phyloP scores from a whole-genome alignment of 2,888 invertebrate species.

The Stratiomys singularior region DNA sequence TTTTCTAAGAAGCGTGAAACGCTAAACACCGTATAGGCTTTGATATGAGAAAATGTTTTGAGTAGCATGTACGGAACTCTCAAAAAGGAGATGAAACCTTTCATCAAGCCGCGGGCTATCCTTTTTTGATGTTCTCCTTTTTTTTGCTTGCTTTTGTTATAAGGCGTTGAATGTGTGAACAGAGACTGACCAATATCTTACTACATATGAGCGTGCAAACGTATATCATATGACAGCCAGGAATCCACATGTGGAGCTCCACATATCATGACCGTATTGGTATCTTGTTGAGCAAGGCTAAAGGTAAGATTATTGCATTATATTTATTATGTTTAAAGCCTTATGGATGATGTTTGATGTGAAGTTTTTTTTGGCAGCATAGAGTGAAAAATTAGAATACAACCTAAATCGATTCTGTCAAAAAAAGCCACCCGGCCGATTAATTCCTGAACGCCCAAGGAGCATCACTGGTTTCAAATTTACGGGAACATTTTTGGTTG shows the following conservation, averaged over 20 bases:
- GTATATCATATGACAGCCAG: not conserved
- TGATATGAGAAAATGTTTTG: not conserved
- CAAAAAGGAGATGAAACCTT: not conserved
- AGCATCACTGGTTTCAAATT: slow-evolving; percentile 1
- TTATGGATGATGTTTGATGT: not conserved
- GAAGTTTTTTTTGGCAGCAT: too few relatives aligned
- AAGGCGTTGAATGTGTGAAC: not conserved
- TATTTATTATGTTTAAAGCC: not conserved
- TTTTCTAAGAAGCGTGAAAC: slow-evolving; percentile 35
- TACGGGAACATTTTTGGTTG: slow-evolving; percentile 7
- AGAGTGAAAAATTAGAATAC: not conserved
- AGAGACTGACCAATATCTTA: not conserved
- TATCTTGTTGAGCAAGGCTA: not conserved
- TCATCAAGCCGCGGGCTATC: slow-evolving; percentile 8
- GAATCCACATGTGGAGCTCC: not conserved
- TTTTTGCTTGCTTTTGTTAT: not conserved
- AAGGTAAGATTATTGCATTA: slow-evolving; percentile 13
- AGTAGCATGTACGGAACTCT: not conserved
- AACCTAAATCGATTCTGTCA: not conserved
- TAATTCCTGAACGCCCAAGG: slow-evolving; percentile 10
- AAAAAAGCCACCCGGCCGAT: slow-evolving; percentile 1
- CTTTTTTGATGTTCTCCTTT: not conserved
- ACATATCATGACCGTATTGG: not conserved
- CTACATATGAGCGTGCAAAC: not conserved
- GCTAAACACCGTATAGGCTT: slow-evolving; percentile 19